Percentiles rank a stretch among this genome's conserved stretches.
Conservation (phyloP, 1,140 invertebrate genomes). For the Musca vetustissima region DNA sequence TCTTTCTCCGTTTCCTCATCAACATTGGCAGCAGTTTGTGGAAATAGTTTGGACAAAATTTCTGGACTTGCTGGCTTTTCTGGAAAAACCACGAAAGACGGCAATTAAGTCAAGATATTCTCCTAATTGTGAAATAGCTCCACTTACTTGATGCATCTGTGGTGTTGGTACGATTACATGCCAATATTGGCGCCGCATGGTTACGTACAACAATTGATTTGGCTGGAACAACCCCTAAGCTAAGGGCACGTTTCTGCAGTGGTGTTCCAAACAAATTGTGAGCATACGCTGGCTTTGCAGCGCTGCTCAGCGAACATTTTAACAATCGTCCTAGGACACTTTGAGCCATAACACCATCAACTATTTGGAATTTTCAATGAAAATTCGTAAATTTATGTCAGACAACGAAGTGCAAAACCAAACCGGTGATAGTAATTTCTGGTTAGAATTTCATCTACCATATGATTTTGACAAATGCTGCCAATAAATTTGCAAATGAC, state of each 20-base stretch:
- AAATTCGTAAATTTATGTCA: background rate
- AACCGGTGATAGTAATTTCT: slow-evolving; percentile 9
- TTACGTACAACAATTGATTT: too few species aligned
- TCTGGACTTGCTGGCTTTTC: slow-evolving; percentile 29
- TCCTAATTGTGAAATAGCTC: slow-evolving; percentile 70
- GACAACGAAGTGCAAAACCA: background rate
- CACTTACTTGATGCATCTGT: too few species aligned
- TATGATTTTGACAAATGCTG: slow-evolving; percentile 15
- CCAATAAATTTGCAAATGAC: too few species aligned
- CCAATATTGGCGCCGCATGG: too few species aligned
- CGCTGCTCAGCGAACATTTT: background rate
- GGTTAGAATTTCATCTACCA: slow-evolving; percentile 8
- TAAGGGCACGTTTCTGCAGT: slow-evolving; percentile 1
- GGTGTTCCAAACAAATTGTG: too few species aligned
- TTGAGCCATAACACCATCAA: background rate
- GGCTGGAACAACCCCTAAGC: background rate
- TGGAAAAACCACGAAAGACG: slow-evolving; percentile 62
- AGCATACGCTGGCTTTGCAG: background rate
- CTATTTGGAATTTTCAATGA: background rate
- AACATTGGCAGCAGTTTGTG: slow-evolving; percentile 46
- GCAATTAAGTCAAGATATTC: slow-evolving; percentile 63
- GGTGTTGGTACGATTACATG: too few species aligned
- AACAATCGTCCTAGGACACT: background rate
- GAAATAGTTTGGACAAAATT: slow-evolving; percentile 49
- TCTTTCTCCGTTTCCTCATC: slow-evolving; percentile 41